Evolutionary conservation across 2,888 invertebrate genomes (phyloP), one percentile per base, ranked within the genome.

Genomic region (Drosophila picticornis): DNA sequence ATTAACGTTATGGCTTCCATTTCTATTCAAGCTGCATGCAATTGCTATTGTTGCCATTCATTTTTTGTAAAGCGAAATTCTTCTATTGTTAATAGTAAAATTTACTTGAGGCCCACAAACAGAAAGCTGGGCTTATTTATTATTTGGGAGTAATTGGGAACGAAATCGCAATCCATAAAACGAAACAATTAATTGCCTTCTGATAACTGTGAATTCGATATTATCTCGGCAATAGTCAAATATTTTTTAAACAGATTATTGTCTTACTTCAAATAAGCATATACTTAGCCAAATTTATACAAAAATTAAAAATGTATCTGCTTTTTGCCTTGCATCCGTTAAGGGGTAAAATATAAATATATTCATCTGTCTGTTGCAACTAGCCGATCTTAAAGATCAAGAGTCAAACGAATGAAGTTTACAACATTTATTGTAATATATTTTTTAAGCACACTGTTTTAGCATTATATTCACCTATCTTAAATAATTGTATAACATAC

Each of bases 81-180:
- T 51, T 65, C 34, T 79, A 63, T 38, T 66, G 27, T 40, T 62
- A 70, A 50, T 67, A 75, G 75, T 57, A 72, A 72, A 77, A 72
- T 79, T 62, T 79, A 75, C 50, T 63, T 27, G 16, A 56, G 32
- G 50, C 52, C 62, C 56, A 50, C 10, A 38, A 32, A 31, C 40
- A 19, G 40, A n/a, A 25, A 51, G 13, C 51, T 58, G 55, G 48
- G 36, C 34, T 69, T 61, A 43, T 57, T 67, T 36, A 52, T n/a
- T 51, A 22, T 6, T 48, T 68, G 43, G 32, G n/a, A 31, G 36
- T 27, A 19, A 22, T 29, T 6, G 48, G 79, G 71, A 60, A 75
- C 66, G 79, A 71, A 77, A 66, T 60, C 57, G 71, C 63, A 77
- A 38, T 43, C 51, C 40, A 53, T 19, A 34, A 43, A 27, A 13